A percentile compares a stretch with the other conserved stretches of the same genome.
phyloP scores from a whole-genome alignment of 2,797 vertebrate species.

The Rhynchotus rufescens region DNA sequence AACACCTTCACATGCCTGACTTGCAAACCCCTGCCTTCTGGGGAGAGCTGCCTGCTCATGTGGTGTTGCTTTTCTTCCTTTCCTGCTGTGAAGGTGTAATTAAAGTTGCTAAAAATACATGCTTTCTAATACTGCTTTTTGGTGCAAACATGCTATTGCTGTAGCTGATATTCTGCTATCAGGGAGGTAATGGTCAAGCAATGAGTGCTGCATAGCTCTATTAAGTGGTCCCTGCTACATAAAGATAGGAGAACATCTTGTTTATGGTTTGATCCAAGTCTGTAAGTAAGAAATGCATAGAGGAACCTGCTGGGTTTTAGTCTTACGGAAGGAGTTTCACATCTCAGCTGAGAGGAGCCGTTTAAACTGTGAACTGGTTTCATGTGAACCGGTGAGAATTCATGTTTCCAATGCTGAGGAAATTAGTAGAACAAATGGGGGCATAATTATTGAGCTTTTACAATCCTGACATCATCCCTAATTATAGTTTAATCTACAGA shows the following conservation, averaged over 20 bases:
- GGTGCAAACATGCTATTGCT: background rate
- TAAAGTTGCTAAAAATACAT: slow-evolving; percentile 64
- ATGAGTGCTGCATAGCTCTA: background rate
- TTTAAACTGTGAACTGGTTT: background rate
- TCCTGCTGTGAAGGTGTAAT: slow-evolving; percentile 61
- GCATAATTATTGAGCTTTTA: slow-evolving; percentile 26
- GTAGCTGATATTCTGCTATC: background rate
- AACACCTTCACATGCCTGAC: background rate
- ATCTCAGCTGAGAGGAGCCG: background rate
- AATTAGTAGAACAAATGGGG: background rate
- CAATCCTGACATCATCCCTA: slow-evolving; percentile 1
- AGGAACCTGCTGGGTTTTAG: background rate
- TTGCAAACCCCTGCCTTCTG: background rate
- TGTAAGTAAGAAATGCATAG: background rate
- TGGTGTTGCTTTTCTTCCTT: background rate
- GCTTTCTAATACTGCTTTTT: slow-evolving; percentile 16
- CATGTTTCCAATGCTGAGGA: background rate
- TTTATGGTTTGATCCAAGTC: background rate
- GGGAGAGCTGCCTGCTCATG: background rate
- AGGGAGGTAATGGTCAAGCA: background rate
- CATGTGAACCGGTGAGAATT: background rate
- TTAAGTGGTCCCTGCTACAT: background rate
- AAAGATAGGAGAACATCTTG: background rate
- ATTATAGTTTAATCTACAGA: slow-evolving; percentile 49
- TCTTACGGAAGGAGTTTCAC: background rate